These are phyloP conservation scores for Danaus plexippus DNA, from an alignment of 1,140 invertebrate species.

Conservation along the genomic window DNA sequence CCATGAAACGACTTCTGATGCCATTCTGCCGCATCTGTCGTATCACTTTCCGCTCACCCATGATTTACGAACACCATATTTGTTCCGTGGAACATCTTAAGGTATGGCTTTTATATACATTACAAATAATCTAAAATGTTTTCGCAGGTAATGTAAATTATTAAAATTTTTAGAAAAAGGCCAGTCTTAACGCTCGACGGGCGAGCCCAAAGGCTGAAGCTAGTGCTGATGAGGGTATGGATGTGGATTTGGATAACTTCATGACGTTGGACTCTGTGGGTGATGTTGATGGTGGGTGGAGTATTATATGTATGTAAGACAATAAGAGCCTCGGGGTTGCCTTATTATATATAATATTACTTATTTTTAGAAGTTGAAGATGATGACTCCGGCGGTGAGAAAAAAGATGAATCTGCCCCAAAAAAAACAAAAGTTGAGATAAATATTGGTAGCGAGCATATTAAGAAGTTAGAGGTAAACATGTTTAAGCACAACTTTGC, in stretches of 20 bases:
- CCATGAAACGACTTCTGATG: conserved; percentile 86
- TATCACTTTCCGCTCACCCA: conserved; percentile 82
- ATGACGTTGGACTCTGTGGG: conserved; percentile 88
- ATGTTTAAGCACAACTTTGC: background rate
- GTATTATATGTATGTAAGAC: too few species aligned
- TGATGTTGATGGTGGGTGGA: conserved; percentile 80
- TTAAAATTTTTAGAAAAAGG: conserved; percentile 70
- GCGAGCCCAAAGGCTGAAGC: conserved; percentile 66
- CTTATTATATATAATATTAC: conserved; percentile 2
- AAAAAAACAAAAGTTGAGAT: conserved; percentile 77
- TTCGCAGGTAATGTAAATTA: background rate
- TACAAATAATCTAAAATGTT: background rate
- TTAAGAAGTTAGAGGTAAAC: conserved; percentile 80
- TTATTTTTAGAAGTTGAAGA: conserved; percentile 71
- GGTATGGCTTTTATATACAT: conserved; percentile 56
- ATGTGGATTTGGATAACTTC: conserved; percentile 85
- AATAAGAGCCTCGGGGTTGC: background rate
- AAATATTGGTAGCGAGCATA: conserved; percentile 82
- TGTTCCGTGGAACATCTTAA: conserved; percentile 85
- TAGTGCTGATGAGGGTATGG: conserved; percentile 80
- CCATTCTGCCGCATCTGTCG: conserved; percentile 82
- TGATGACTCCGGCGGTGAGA: conserved; percentile 75
- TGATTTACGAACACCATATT: conserved; percentile 85
- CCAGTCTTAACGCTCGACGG: conserved; percentile 46
- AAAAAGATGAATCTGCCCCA: conserved; percentile 69